A percentile compares a stretch with the other conserved stretches of the same genome.
Conservation (phyloP, 2,113 vertebrate species). For the Vulpes lagopus region DNA sequence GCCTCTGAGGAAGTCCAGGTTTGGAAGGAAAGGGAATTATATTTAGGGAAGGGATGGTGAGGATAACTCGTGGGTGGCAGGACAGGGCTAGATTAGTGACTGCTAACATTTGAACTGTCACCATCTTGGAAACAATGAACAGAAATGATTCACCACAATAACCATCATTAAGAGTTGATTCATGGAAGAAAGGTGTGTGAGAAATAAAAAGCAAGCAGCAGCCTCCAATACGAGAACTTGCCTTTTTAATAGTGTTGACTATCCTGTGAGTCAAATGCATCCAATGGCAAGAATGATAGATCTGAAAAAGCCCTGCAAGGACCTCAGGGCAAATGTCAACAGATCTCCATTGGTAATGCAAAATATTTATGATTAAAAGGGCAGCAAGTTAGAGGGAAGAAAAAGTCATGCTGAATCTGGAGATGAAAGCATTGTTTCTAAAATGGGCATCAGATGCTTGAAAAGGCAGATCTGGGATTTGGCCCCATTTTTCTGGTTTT, state of each 20-base stretch:
- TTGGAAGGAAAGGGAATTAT: constrained; percentile 38
- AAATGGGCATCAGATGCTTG: background rate
- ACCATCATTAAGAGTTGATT: background rate
- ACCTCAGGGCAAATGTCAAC: background rate
- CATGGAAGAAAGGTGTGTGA: background rate
- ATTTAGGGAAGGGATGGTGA: constrained; percentile 43
- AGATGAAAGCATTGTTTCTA: background rate
- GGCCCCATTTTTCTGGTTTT: constrained; percentile 36
- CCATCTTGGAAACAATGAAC: constrained; percentile 13
- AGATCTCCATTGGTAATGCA: background rate
- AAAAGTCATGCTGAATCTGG: background rate
- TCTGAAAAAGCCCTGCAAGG: constrained; percentile 3
- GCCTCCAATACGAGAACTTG: background rate
- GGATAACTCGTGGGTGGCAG: background rate
- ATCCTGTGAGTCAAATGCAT: constrained; percentile 12
- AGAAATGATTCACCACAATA: constrained; percentile 46
- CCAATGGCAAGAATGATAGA: background rate
- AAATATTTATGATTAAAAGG: constrained; percentile 12
- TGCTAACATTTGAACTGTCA: constrained; percentile 1
- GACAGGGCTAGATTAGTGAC: background rate
- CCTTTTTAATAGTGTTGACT: constrained; percentile 48
- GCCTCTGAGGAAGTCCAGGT: constrained; percentile 8
- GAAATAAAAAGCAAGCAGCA: constrained; percentile 16
- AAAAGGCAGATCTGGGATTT: constrained; percentile 1
- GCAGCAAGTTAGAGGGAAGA: background rate